Evolutionary conservation across 2,888 invertebrate genomes (phyloP), one percentile per base, ranked within the genome.

Genomic region (Acronicta aceris): DNA sequence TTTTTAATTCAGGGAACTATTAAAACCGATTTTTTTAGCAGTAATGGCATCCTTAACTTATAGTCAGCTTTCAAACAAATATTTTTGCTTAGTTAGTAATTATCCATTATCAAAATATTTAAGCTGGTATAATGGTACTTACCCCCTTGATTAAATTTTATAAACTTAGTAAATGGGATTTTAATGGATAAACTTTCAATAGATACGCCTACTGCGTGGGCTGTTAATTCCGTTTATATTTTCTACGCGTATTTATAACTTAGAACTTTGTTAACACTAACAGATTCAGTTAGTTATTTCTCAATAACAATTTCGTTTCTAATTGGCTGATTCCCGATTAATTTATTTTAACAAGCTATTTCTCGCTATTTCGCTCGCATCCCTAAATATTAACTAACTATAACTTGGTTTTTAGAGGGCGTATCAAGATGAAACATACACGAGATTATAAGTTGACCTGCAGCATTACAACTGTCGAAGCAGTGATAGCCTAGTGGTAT

Each of bases 151-250:
- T 78, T 76, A 73, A 80, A 79, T 79, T 78, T 75, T 66, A 45
- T 65, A 70, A 82, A 81, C 73, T 84, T 81, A 55, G 74, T 73
- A 71, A 84, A 83, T 81, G 78, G 72, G 71, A 59, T 79, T 81
- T 80, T 80, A 83, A 83, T 84, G 78, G 71, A 74, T 58, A 76
- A 82, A 84, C 78, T 83, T 84, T 79, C 60, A 66, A 73, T 69
- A 72, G 66, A 70, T 76, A 71, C 71, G 69, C 74, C 65, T 74
- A 70, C 59, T 55, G 66, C 59, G 56, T 52, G 47, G 53, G 40
- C 52, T 57, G 55, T 64, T 74, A 51, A 63, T 61, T 71, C 55
- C 53, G 48, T 62, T 66, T 56, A 65, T 64, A 49, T 58, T 74
- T 73, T 75, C 59, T 58, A 41, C 8, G 55, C 36, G 36, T 58